Evolutionary conservation across 2,888 invertebrate genomes (phyloP), one percentile per base, ranked within the genome.

Genomic region (Sphaerophoria rueppellii): DNA sequence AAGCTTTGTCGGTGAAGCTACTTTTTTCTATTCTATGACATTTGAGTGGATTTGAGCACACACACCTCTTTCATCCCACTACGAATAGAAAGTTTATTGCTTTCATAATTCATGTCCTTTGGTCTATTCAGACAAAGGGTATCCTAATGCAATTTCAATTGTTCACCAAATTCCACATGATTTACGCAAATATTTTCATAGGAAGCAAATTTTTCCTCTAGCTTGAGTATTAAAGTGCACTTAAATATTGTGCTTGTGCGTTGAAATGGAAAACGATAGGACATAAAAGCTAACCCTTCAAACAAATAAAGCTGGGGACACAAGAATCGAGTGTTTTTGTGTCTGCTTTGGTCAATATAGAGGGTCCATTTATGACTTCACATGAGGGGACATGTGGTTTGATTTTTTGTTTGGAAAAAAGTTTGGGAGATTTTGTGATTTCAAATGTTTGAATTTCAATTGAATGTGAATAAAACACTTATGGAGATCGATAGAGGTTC

Each of bases 141-240:
- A 24, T 24, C 24, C 24, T 24, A 67, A 67, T 67, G 65, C 65
- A 67, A 67, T 67, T 67, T 4, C 65, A 67, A 37, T 67, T 67
- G 52, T 52, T 24, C 65, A 67, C 52, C 52, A 67, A 16, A 67
- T 67, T 67, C 52, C 65, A 67, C 65, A 50, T 67, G 65, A 67
- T 67, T 67, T 67, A 40, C 63, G 63, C 48, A 63, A 48, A 50
- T 35, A 63, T 63, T 63, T 63, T 35, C 40, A 67, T 24, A 24
- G 24, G n/a, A 24, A 24, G 12, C 37, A 4, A 6, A 5, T 57
- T 57, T 9, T 32, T 24, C 11, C 2, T 54, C 4, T 14, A 35
- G 50, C 35, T 48, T 4, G 40, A n/a, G 35, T 24, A 40, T 52
- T 67, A 37, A 40, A 67, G 65, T 67, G 65, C 65, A 52, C 52